Evolutionary conservation across 1,140 invertebrate species (phyloP), one percentile per base, ranked within the genome.

Genomic region (Planococcus citri): DNA sequence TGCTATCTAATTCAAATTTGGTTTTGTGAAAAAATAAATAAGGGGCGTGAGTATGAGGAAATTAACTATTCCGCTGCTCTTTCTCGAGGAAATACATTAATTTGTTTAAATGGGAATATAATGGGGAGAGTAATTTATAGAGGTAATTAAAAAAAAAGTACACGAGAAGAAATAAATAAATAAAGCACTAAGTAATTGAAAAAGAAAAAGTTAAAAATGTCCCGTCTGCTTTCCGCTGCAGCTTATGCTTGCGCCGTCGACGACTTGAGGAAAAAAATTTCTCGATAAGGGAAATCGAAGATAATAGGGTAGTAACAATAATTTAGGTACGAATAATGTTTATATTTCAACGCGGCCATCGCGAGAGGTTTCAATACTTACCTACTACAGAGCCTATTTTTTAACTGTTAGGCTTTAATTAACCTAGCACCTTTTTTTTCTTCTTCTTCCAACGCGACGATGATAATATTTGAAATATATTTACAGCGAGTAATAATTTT

Each of bases 31-130:
- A 51, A 51, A 51, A 51, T 51, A 51, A 51, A 51, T 4, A 51
- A n/a, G 12, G 12, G n/a, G 41, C n/a, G 41, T 51, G 41, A 51
- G 41, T 33, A 33, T 33, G 41, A 51, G 41, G n/a, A 51, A 51
- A 51, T 51, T 51, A 51, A 51, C 41, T 51, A 51, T 51, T 51
- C 41, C 41, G 41, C 6, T 17, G n/a, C n/a, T 20, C 17, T 51
- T 51, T 51, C 41, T 51, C 41, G 41, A 51, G 41, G 41, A 51
- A 51, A 51, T 51, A 51, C 41, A 51, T 51, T 51, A 51, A 51
- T 51, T 51, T 51, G 41, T 51, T 51, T 51, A 51, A 51, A 51
- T 51, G 41, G 41, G 41, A 51, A 51, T 51, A 51, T 51, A 51
- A 51, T 51, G 41, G 41, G 6, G 41, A 51, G 41, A 51, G 41